Evolutionary conservation across 2,888 invertebrate species (phyloP), one percentile per base, ranked within the genome.

Genomic region (Aporophyla nigra): DNA sequence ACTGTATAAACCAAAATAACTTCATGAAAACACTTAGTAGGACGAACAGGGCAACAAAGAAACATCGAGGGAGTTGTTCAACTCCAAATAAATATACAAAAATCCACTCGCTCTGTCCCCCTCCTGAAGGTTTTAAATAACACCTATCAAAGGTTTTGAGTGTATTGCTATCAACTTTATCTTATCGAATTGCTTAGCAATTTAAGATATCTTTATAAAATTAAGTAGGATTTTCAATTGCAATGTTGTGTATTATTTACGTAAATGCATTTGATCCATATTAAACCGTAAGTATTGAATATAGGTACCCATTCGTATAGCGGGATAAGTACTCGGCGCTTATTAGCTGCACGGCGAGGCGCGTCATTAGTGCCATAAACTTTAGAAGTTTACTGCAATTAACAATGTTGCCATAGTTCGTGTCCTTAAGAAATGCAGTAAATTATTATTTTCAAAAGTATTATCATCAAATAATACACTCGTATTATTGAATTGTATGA

Each of bases 301-400:
- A 33, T 2, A 33, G 33, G 33, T 33, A 33, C 33, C 33, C 33
- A 33, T 46, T 46, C 43, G 9, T 43, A 12, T 9, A 43, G 1
- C 10, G 43, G 43, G 12, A 46, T 46, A 46, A 3, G 14, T 14
- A 14, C 49, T 5, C 49, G 49, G 14, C 14, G 43, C 14, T 33
- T 33, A 1, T 33, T 33, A 1, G 33, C 33, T 33, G 33, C 33
- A 3, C 33, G 33, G 33, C 46, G 51, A 54, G 19, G 54, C 63
- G 73, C 82, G 66, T 85, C 85, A 62, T 81, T 69, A 51, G 0
- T 16, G 33, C 69, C 83, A 83, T 68, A 82, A 58, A 83, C 49
- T 4, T 54, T 49, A 82, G 77, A 82, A 72, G 40, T 59, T 54
- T n/a, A 76, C 53, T 82, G 83, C 63, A 73, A 59, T 82, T 71